Conservation (phyloP, 2,113 vertebrate species). For the Syngnathoides biaculeatus region DNA sequence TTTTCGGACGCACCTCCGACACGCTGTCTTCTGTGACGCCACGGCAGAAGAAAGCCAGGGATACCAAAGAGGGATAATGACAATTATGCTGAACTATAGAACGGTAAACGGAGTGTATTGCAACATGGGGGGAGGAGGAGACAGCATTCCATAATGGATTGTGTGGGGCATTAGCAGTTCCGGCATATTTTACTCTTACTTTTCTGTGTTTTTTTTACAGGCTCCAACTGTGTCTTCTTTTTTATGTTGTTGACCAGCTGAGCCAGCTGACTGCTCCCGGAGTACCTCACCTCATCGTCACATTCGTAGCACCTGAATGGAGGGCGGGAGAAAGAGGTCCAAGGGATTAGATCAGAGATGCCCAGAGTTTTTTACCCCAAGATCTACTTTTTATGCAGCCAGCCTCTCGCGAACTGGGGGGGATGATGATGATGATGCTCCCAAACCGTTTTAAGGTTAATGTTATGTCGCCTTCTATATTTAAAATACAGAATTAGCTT, state of each 20-base stretch:
- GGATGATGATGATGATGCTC: too few species aligned
- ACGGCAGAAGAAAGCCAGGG: background rate
- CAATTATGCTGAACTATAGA: background rate
- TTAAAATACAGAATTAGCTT: too few species aligned
- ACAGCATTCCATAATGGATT: too few species aligned
- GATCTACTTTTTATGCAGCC: too few species aligned
- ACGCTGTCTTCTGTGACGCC: slow-evolving; percentile 40
- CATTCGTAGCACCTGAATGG: slow-evolving; percentile 95
- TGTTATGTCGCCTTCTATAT: too few species aligned
- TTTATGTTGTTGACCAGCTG: slow-evolving; percentile 84
- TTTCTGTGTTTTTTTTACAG: slow-evolving; percentile 49
- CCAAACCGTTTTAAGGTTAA: too few species aligned
- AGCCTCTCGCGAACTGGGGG: too few species aligned
- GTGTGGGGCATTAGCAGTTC: too few species aligned
- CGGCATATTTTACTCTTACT: slow-evolving; percentile 66
- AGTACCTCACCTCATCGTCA: slow-evolving; percentile 83
- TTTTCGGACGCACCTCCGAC: slow-evolving; percentile 33
- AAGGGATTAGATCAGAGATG: too few species aligned
- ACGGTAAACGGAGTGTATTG: too few species aligned
- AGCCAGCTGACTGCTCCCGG: slow-evolving; percentile 78
- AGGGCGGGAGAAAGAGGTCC: slow-evolving; percentile 8
- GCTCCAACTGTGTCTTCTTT: slow-evolving; percentile 72
- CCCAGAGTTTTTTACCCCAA: too few species aligned
- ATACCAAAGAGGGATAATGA: background rate
- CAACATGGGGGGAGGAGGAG: background rate